These are phyloP conservation scores for Amazona vittata DNA, from an alignment of 2,113 vertebrate genomes.

Conservation along the genomic window DNA sequence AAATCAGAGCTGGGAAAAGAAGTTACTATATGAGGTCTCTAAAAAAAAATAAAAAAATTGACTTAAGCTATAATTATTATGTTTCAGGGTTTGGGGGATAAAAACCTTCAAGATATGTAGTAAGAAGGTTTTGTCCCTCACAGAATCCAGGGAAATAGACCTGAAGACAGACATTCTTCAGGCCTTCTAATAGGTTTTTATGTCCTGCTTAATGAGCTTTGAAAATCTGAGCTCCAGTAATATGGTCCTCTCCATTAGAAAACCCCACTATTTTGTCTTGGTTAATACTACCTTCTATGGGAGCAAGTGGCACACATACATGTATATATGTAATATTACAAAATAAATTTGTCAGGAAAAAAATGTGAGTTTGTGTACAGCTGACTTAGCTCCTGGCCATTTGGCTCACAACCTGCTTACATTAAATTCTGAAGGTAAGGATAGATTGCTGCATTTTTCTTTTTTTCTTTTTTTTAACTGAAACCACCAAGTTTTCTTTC, in stretches of 20 bases:
- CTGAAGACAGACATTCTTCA: slow-evolving; percentile 32
- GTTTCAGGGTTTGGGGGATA: not conserved
- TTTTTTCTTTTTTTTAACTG: not conserved
- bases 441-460: not conserved
- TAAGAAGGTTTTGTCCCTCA: slow-evolving; percentile 1
- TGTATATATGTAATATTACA: not conserved
- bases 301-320: not conserved
- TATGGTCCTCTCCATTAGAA: not conserved
- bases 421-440: not conserved
- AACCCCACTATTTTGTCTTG: not conserved
- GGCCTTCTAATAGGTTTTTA: slow-evolving; percentile 37
- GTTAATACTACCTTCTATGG: not conserved
- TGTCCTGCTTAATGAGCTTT: slow-evolving; percentile 54
- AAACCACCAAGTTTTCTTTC: not conserved
- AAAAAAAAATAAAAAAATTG: not conserved
- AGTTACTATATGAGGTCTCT: not conserved
- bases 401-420: not conserved
- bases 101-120: not conserved
- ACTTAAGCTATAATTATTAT: slow-evolving; percentile 11
- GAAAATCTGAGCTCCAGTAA: not conserved
- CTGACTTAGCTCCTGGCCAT: not conserved
- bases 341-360: not conserved
- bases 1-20: not conserved
- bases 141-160: slow-evolving; percentile 19
- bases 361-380: not conserved